phyloP scores from a whole-genome alignment of 2,888 invertebrate genomes.

The Aphidoletes aphidimyza region DNA sequence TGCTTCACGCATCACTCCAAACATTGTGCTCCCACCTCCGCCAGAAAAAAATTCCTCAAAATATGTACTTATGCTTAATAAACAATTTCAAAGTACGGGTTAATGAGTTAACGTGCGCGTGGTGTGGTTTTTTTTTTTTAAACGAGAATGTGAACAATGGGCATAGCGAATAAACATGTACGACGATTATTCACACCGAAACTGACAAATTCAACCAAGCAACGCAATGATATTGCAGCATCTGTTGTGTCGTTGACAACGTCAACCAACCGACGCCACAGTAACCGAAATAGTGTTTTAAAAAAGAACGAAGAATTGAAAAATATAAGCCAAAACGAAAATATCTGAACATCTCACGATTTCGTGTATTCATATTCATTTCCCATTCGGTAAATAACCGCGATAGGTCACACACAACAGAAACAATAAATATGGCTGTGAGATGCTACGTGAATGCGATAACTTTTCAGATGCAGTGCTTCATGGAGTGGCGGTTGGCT shows the following conservation, averaged over 20 bases:
- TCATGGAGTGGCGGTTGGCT: not conserved
- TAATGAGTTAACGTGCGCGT: too few species aligned
- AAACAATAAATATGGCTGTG: slow-evolving; percentile 22
- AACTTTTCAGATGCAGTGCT: not conserved
- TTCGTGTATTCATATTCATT: slow-evolving; percentile 47
- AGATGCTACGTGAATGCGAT: slow-evolving; percentile 53
- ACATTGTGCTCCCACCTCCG: too few species aligned
- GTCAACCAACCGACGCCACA: too few species aligned
- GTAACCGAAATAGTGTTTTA: not conserved
- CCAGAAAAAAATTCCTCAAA: not conserved
- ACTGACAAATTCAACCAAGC: slow-evolving; percentile 45
- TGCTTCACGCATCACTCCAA: not conserved
- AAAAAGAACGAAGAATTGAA: not conserved
- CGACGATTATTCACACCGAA: slow-evolving; percentile 25
- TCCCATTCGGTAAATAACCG: slow-evolving; percentile 47
- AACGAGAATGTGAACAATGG: too few species aligned
- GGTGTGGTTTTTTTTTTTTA: too few species aligned
- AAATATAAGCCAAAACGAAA: not conserved
- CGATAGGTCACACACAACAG: slow-evolving; percentile 45
- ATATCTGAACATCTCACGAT: slow-evolving; percentile 18
- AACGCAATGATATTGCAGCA: slow-evolving; percentile 9
- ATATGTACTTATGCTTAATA: slow-evolving; percentile 30
- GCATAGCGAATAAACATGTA: slow-evolving; percentile 16
- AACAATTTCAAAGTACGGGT: not conserved
- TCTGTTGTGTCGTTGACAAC: slow-evolving; percentile 14